Base-by-base conservation (phyloP, 2,113 vertebrate genomes). In the Delphinus delphis region DNA sequence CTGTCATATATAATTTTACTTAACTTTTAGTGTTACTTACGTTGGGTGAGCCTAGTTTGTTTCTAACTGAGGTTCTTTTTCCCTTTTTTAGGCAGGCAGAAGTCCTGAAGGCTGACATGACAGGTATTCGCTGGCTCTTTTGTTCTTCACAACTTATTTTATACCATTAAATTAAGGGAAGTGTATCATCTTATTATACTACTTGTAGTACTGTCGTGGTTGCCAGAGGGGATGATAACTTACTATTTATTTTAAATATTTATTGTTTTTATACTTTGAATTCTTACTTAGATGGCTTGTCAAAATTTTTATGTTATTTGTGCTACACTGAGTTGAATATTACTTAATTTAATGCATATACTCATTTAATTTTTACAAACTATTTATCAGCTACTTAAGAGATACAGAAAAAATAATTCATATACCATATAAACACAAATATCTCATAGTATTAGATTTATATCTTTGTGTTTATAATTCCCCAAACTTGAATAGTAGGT, bases 41-140 rank as follows among this genome's bases (percentile, higher is more conserved):
- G 60, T 97, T 96, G 60, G 67, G 90, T 8, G 81, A 25, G 60
- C 60, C 55, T 91, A 13, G 2, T 87, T 93, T 87, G 33, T 97
- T 98, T 93, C 96, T 98, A 83, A 98, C 93, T 50, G 63, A 76
- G 97, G 25, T 97, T 97, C 31, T 79, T 47, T 95, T 44, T 77
- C 82, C 94, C 92, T 81, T 89, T 79, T 99, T 97, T 98, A 99
- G 99, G 99, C 99, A 99, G 99, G 99, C 99, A 99, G 99, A 99
- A 99, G 99, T 99, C 99, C 99, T 99, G 99, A 99, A 99, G 99
- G 99, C 99, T 99, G 99, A 99, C 98, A 99, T 99, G 99, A 99
- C 99, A 98, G 99, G 99, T 99, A 99, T 96, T 90, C 68, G 26
- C 77, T 96, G 23, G 25, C 53, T 95, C 96, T 33, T 55, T 67